Evolutionary conservation across 2,888 invertebrate species (phyloP).

Genomic region (Scaptomyza caliginosa): DNA sequence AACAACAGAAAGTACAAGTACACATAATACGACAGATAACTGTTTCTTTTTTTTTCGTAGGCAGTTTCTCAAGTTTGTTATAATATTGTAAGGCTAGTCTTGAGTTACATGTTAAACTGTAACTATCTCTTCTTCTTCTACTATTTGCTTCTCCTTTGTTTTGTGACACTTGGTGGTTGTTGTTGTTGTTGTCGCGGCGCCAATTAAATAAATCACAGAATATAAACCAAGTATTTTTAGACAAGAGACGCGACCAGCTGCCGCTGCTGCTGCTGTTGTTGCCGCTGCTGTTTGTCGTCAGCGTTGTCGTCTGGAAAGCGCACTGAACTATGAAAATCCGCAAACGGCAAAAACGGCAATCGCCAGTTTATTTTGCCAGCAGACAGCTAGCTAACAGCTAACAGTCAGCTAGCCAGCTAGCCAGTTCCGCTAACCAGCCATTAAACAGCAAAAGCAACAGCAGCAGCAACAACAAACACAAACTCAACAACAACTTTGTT

Average conservation of each 20-base stretch:
- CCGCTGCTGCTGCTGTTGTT: conserved; percentile 21
- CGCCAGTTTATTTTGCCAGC: conserved; percentile 36
- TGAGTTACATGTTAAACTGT: conserved; percentile 1
- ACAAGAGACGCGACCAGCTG: conserved; percentile 23
- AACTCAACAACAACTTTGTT: conserved; percentile 11
- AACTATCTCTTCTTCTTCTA: conserved; percentile 12
- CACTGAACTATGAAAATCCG: conserved; percentile 79
- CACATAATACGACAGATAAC: conserved; percentile 28
- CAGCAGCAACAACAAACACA: conserved; percentile 34
- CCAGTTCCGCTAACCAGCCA: conserved; percentile 60
- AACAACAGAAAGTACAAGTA: conserved; percentile 8
- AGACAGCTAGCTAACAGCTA: conserved; percentile 28
- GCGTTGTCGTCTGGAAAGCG: conserved; percentile 76
- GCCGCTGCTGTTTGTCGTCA: conserved; percentile 50
- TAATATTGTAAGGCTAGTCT: conserved; percentile 1
- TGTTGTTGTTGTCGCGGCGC: conserved; percentile 7
- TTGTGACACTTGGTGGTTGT: conserved; percentile 14
- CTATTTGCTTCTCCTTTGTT: conserved; percentile 21
- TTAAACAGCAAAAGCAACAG: conserved; percentile 45
- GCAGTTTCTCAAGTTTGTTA: background rate
- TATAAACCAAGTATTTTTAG: conserved; percentile 9
- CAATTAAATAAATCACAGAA: conserved; percentile 35
- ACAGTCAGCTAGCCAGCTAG: too few relatives aligned
- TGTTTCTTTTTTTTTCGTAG: too few relatives aligned
- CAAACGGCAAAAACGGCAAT: conserved; percentile 57